Base-by-base conservation (phyloP, 2,113 vertebrate genomes). In the Candoia aspera region DNA sequence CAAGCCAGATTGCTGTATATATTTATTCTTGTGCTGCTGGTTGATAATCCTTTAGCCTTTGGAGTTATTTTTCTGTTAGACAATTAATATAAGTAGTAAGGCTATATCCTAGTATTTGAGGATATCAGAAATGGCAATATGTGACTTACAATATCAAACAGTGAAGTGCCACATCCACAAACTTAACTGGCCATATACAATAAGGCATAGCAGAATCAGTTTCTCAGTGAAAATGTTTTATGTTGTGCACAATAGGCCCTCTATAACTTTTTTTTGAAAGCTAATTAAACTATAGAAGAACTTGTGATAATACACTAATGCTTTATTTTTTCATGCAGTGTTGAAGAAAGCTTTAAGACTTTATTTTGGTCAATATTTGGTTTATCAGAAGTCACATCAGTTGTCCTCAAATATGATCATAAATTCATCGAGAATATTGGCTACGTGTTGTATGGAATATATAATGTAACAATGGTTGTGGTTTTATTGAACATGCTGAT, bases 321-420 rank as follows among this genome's bases (percentile, higher is more conserved):
- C 88, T 3, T 9, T 19, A 24, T 91, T 91, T 37, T 92, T 90
- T 84, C 73, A 91, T 94, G 49, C 94, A 98, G 98, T 59, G 98
- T 98, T 62, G 98, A 99, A 96, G 98, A 99, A 97, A 99, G 98
- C 94, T 99, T 99, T 96, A 99, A 99, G 96, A 99, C 98, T 9
- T 95, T 99, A 87, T 98, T 99, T 96, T 99, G 98, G 98, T 99
- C 98, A 15, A 99, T 99, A 97, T 99, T 98, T 95, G 98, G 98
- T 73, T 95, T 99, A 93, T 98, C 98, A 33, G 98, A 98, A 97
- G 98, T 99, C 91, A 98, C 98, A 13, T 99, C 98, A 13, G 98
- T 99, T 58, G 98, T 99, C 90, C 97, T 98, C 91, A 99, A 99
- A 93, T 99, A 98, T 0, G 98, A 98, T 87, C 98, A 98, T 83